Percentiles rank a stretch among this genome's conserved stretches.
These are phyloP conservation scores for Laspeyria flexula DNA, from an alignment of 2,888 invertebrate genomes.

Conservation along the genomic window DNA sequence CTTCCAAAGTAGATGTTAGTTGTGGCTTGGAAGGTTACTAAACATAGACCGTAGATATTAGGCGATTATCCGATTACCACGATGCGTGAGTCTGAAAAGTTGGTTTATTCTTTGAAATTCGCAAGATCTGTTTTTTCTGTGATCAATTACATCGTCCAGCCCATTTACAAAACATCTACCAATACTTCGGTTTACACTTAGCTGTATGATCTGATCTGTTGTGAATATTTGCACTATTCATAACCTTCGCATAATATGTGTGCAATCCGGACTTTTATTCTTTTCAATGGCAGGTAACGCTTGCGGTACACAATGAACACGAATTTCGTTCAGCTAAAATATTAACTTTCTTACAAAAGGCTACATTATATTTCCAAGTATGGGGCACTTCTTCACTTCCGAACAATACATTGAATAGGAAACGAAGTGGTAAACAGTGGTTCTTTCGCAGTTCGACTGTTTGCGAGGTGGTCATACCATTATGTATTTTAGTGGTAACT, in stretches of 20 bases:
- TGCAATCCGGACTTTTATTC: slow-evolving; percentile 73
- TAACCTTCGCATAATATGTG: slow-evolving; percentile 65
- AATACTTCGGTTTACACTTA: slow-evolving; percentile 58
- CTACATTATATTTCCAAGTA: slow-evolving; percentile 83
- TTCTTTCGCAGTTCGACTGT: slow-evolving; percentile 64
- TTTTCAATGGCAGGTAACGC: slow-evolving; percentile 77
- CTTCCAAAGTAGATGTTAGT: neutral
- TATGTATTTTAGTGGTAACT: too few relatives aligned
- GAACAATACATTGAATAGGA: slow-evolving; percentile 81
- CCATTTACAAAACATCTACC: slow-evolving; percentile 66
- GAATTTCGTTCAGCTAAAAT: slow-evolving; percentile 82
- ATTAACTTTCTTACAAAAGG: slow-evolving; percentile 82
- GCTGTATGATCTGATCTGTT: slow-evolving; percentile 44
- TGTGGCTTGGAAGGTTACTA: neutral
- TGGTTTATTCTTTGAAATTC: neutral
- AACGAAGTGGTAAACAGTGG: slow-evolving; percentile 84
- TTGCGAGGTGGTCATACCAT: slow-evolving; percentile 48
- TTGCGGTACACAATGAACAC: slow-evolving; percentile 70
- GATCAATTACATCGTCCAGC: slow-evolving; percentile 76
- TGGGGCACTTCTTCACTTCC: slow-evolving; percentile 82
- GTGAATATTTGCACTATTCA: slow-evolving; percentile 68
- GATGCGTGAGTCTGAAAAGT: too few relatives aligned
- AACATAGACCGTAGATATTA: neutral
- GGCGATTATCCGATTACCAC: neutral
- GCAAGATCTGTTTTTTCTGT: slow-evolving; percentile 22